A percentile compares a stretch with the other conserved stretches of the same genome.
Evolutionary conservation across 2,113 vertebrate genomes (phyloP).

Genomic region (Calidris pugnax): DNA sequence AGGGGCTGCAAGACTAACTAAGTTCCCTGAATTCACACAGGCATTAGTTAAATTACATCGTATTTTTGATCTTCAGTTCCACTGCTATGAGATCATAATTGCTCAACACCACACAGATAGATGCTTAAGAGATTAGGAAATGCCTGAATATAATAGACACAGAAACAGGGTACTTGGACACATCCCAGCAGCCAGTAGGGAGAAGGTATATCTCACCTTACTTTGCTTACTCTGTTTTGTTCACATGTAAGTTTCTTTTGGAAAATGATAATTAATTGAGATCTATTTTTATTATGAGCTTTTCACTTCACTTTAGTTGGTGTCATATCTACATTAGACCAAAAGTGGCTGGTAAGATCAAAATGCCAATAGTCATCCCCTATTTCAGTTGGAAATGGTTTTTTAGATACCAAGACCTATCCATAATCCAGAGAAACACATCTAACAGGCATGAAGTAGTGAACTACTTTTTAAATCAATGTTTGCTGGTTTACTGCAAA

Average conservation of each 20-base stretch:
- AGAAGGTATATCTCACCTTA: not conserved
- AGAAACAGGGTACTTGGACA: not conserved
- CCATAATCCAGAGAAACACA: not conserved
- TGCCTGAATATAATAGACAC: not conserved
- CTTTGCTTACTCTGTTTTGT: not conserved
- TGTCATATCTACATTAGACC: not conserved
- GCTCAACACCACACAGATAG: not conserved
- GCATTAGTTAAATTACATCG: not conserved
- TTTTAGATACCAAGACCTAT: not conserved
- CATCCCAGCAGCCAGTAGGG: not conserved
- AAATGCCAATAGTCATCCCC: not conserved
- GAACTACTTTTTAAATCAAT: not conserved
- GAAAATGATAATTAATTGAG: not conserved
- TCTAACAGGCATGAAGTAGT: not conserved
- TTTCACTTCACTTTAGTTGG: not conserved
- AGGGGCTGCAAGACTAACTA: not conserved
- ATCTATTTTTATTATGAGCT: not conserved
- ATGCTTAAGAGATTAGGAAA: not conserved
- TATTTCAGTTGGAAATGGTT: not conserved
- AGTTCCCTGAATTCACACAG: not conserved
- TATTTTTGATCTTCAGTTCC: not conserved
- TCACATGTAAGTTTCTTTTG: not conserved
- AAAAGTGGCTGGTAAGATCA: not conserved
- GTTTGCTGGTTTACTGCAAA: not conserved
- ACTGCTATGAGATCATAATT: not conserved